A percentile compares a stretch with the other conserved stretches of the same genome.
These are phyloP conservation scores for Columba janthina DNA, from an alignment of 2,113 vertebrate species.

Conservation along the genomic window DNA sequence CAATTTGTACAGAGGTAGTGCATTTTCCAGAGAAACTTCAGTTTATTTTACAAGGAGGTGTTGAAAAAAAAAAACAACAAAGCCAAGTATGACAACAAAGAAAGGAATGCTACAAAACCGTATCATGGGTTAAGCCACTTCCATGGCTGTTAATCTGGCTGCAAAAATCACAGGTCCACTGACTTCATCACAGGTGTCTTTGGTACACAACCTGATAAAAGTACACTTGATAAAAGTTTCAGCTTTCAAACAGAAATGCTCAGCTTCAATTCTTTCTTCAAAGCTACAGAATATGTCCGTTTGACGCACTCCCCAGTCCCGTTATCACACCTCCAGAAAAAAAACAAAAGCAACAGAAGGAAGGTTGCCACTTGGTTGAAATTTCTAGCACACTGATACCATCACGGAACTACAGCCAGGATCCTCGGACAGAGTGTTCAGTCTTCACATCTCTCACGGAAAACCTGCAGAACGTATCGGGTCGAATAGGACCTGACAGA, in stretches of 20 bases:
- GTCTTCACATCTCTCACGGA: background rate
- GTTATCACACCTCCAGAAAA: background rate
- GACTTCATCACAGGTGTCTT: background rate
- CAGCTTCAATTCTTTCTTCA: background rate
- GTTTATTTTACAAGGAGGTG: background rate
- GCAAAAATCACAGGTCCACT: background rate
- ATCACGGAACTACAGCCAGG: background rate
- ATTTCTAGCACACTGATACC: background rate
- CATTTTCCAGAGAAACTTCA: background rate
- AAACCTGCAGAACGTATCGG: background rate
- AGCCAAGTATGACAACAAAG: slow-evolving; percentile 1
- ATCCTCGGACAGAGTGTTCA: background rate
- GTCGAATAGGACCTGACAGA: background rate
- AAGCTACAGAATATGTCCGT: background rate
- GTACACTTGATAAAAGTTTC: background rate
- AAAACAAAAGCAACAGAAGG: background rate
- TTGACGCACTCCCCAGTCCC: accelerated
- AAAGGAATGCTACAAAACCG: background rate
- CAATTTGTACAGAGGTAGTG: background rate
- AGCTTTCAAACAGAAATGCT: background rate
- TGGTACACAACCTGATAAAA: background rate
- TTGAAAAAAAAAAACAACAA: background rate
- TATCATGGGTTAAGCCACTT: background rate
- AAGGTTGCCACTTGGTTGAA: background rate
- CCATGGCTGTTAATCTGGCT: background rate